Evolutionary conservation across 2,113 vertebrate genomes (phyloP).

Genomic region (Oreochromis aureus): DNA sequence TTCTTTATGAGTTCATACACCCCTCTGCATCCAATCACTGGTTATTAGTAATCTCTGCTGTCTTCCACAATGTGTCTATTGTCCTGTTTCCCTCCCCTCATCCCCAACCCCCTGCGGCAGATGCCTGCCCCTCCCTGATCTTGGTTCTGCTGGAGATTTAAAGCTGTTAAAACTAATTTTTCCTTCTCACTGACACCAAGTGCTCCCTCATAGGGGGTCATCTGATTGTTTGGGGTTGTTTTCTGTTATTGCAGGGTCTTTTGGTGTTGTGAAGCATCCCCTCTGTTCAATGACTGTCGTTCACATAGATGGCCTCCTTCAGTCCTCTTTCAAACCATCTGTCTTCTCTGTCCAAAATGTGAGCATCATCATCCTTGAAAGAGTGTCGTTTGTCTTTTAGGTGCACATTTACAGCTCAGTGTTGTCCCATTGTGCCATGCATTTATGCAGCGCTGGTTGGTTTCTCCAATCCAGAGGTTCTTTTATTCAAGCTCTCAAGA

Average conservation of each 20-base stretch:
- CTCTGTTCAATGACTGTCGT: neutral
- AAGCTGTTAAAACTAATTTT: neutral
- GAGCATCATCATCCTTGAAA: neutral
- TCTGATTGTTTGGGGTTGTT: accelerated
- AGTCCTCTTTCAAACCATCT: neutral
- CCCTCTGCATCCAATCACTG: neutral
- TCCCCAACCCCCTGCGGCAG: neutral
- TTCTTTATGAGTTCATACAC: neutral
- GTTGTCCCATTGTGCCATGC: neutral
- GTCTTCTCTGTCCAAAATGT: neutral
- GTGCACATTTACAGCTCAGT: neutral
- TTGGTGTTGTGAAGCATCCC: neutral
- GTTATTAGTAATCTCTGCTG: neutral
- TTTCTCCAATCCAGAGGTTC: neutral
- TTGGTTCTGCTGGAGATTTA: neutral
- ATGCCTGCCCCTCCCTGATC: neutral
- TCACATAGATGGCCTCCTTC: neutral
- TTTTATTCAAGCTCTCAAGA: neutral
- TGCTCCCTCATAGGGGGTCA: neutral
- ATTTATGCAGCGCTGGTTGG: neutral
- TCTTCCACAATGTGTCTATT: neutral
- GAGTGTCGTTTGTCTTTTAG: neutral
- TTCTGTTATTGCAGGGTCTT: neutral
- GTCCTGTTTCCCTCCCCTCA: neutral
- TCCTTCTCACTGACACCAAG: neutral